Percentiles rank a stretch among this genome's conserved stretches.
phyloP scores from a whole-genome alignment of 2,797 vertebrate species.

The Rhinella marina region DNA sequence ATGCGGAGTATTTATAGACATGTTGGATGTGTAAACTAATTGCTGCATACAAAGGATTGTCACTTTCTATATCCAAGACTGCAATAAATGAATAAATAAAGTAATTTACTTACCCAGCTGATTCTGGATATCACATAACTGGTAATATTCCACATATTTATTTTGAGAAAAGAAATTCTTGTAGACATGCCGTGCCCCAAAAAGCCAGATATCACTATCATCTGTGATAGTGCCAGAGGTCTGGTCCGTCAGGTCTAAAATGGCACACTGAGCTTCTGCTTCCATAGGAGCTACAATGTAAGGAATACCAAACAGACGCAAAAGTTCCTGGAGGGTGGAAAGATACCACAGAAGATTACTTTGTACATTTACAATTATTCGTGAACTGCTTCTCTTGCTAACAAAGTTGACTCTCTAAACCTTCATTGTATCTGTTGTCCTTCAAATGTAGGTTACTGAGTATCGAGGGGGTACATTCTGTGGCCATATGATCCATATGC shows the following conservation, averaged over 20 bases:
- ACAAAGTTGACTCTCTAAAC: neutral
- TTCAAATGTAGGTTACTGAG: neutral
- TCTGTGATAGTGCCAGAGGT: constrained; percentile 96
- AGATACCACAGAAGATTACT: neutral
- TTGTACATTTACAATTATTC: neutral
- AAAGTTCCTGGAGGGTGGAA: constrained; percentile 81
- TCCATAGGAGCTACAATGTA: constrained; percentile 93
- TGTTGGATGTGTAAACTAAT: neutral
- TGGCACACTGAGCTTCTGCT: constrained; percentile 94
- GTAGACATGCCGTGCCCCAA: constrained; percentile 93
- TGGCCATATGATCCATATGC: neutral
- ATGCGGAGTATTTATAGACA: neutral
- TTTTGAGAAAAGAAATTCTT: constrained; percentile 96
- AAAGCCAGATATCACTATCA: constrained; percentile 97
- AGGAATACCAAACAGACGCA: constrained; percentile 91
- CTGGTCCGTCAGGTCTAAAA: constrained; percentile 87
- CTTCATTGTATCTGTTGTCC: neutral
- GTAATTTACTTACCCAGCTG: constrained; percentile 85
- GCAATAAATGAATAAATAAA: neutral
- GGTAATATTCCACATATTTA: constrained; percentile 91
- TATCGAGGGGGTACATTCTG: neutral
- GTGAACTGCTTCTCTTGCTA: neutral
- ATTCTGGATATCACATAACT: constrained; percentile 88
- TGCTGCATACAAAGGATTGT: neutral
- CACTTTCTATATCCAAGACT: neutral